phyloP scores from a whole-genome alignment of 37 sponge, comb jelly and placozoan species.

The Aplysina aerophoba region DNA sequence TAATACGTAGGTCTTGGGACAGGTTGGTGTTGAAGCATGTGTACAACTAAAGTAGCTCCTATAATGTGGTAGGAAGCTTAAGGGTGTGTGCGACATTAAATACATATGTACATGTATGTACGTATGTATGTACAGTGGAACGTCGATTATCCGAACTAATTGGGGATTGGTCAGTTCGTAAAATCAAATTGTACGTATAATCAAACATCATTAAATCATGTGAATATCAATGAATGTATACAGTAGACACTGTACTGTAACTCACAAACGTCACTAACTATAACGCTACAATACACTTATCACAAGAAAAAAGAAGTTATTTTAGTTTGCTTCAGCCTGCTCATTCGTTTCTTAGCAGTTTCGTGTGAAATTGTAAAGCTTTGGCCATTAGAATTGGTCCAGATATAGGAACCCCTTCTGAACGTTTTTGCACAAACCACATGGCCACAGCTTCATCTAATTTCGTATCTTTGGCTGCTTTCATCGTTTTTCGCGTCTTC shows the following conservation, averaged over 20 bases:
- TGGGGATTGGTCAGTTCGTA: too few species aligned
- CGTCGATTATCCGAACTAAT: too few species aligned
- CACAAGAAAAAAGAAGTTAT: slow-evolving; percentile 38
- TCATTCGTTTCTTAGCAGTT: slow-evolving; percentile 20
- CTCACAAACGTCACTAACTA: too few species aligned
- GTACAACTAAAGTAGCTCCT: too few species aligned
- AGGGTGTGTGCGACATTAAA: too few species aligned
- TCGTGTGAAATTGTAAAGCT: slow-evolving; percentile 30
- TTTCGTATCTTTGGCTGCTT: slow-evolving; percentile 27
- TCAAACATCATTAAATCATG: slow-evolving; percentile 24
- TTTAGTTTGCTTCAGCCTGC: slow-evolving; percentile 9
- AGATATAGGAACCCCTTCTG: slow-evolving; percentile 45
- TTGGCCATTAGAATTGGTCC: slow-evolving; percentile 52
- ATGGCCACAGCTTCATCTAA: slow-evolving; percentile 28
- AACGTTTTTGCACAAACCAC: slow-evolving; percentile 36
- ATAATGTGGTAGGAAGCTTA: too few species aligned
- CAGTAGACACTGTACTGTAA: background rate
- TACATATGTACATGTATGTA: too few species aligned
- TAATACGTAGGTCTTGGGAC: too few species aligned
- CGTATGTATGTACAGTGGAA: too few species aligned
- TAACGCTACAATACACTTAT: too few species aligned
- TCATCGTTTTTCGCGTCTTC: slow-evolving; percentile 39
- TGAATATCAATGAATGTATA: slow-evolving; percentile 5
- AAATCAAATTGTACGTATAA: background rate
- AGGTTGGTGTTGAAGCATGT: too few species aligned